Base-by-base conservation (phyloP, 1,140 invertebrate species). In the Apocrypta bakeri region DNA sequence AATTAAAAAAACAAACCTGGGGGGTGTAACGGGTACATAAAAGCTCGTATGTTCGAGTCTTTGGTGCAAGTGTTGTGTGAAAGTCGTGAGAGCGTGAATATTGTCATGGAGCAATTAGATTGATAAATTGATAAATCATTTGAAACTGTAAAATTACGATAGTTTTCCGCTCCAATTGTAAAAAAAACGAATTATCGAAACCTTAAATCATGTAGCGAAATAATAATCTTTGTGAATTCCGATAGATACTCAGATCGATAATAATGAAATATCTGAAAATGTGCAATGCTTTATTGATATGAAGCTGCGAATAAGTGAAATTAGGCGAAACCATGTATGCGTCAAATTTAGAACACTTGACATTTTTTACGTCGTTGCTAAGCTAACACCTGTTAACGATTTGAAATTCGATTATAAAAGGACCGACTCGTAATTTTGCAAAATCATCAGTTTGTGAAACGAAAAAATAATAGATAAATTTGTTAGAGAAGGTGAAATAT, bases 131-230 rank as follows among this genome's bases (percentile, higher is more conserved):
- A 79, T 72, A 1, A 80, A 80, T 33, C 31, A 71, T 79, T 48
- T 72, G 24, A 72, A 17, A 69, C 31, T 29, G 21, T 56, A 56
- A 56, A 63, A 72, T 72, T n/a, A 79, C 37, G 56, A 61, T 25
- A 64, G 48, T 56, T 7, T 81, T 73, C 64, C 25, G 56, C 24
- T 74, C 56, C 14, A 73, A 56, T 33, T 81, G 56, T 81, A 66
- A 63, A 81, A 80, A n/a, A 73, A 56, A 61, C 17, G 64, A 74
- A 80, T 64, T 79, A 66, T 78, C 31, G 24, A 79, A 69, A 56
- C 27, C 48, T 69, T 8, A 79, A 79, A 79, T 66, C 17, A 79
- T 68, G 27, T 79, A 79, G 66, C 63, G 21, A 17, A 66, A 66
- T 17, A 78, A 42, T 66, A 78, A 68, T 66, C n/a, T 66, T 12